These are phyloP conservation scores for Cebidichthys violaceus DNA, from an alignment of 2,113 vertebrate genomes.

Conservation along the genomic window DNA sequence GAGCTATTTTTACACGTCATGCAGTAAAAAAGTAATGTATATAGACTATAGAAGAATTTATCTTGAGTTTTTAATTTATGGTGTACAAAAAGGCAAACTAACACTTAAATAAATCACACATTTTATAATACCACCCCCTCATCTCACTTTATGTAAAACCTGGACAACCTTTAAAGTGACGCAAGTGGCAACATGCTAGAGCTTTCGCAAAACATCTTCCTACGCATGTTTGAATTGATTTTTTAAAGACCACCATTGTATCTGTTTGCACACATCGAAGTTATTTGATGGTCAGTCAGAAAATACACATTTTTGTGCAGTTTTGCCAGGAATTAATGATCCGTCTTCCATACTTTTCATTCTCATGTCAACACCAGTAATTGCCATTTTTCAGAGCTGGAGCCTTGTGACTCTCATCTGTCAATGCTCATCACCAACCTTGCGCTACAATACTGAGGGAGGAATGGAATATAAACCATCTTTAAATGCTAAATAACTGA, in stretches of 20 bases:
- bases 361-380: not conserved
- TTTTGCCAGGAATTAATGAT: not conserved
- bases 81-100: not conserved
- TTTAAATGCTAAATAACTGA: constrained; percentile 4
- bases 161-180: constrained; percentile 39
- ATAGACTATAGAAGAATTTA: not conserved
- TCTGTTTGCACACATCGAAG: not conserved
- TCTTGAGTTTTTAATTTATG: not conserved
- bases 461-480: constrained; percentile 5
- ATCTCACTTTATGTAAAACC: constrained; percentile 24
- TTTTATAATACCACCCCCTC: constrained; percentile 27
- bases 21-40: not conserved
- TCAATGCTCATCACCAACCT: not conserved
- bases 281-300: not conserved
- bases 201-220: constrained; percentile 26
- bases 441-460: not conserved
- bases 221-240: not conserved
- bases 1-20: not conserved
- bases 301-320: not conserved
- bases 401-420: constrained; percentile 21
- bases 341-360: not conserved
- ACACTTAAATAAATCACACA: constrained; percentile 24
- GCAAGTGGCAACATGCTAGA: constrained; percentile 20
- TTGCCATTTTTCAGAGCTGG: not conserved
- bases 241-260: not conserved